Evolutionary conservation across 2,888 invertebrate genomes (phyloP).

Genomic region (Rotaria magnacalcarata): DNA sequence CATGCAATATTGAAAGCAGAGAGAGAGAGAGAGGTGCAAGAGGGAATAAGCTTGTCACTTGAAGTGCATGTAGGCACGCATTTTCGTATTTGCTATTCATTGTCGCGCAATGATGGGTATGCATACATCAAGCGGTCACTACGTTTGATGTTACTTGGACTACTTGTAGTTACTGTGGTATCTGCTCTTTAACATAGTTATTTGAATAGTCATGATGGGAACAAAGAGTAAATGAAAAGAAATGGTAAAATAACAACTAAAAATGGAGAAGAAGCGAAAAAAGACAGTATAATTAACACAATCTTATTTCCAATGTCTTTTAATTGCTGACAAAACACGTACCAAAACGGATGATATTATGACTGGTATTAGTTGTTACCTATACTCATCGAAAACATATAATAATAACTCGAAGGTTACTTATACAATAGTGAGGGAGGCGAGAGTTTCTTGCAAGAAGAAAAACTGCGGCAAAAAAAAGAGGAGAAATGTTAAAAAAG

Average conservation of each 20-base stretch:
- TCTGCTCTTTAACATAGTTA: not conserved
- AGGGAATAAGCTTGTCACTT: not conserved
- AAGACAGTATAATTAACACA: not conserved
- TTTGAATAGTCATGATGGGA: not conserved
- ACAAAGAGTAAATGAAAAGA: not conserved
- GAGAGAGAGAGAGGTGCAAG: not conserved
- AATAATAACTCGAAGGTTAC: not conserved
- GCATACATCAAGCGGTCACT: not conserved
- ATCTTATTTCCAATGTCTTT: not conserved
- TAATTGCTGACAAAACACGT: not conserved
- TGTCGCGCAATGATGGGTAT: not conserved
- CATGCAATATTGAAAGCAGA: not conserved
- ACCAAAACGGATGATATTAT: not conserved
- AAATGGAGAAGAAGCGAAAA: not conserved
- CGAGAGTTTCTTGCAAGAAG: not conserved
- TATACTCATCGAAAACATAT: not conserved
- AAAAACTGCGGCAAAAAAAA: not conserved
- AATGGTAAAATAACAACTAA: not conserved
- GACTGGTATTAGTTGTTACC: not conserved
- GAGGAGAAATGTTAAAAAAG: not conserved
- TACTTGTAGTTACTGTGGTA: not conserved
- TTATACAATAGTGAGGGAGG: not conserved
- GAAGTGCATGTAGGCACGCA: not conserved
- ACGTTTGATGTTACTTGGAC: not conserved
- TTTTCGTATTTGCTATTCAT: conserved; percentile 26